Base-by-base conservation (phyloP, 2,888 invertebrate species). In the Drosophila infuscata region DNA sequence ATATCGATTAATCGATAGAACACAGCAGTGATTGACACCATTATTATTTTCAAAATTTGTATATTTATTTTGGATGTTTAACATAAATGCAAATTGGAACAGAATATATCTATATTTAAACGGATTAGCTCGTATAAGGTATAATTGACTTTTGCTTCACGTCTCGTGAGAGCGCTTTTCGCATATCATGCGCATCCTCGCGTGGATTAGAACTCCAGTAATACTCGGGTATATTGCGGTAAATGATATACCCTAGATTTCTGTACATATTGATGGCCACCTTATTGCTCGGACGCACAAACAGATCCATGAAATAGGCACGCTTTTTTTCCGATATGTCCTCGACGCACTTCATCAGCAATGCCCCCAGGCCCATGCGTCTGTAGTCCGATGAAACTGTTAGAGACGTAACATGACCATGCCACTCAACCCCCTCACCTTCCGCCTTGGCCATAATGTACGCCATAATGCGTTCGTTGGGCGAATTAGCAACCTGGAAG, bases 401-500 rank as follows among this genome's bases (percentile, higher is more conserved):
- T 41, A 99, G 94, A 3, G 99, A 99, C 51, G 99, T 99, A 11
- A 99, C 99, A 94, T 99, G 99, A 1, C 99, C 99, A 94, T 99
- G 99, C 99, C 99, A 99, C 91, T 98, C 97, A 83, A 98, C 98
- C 58, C 97, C 96, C 81, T 96, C 96, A 0, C 99, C 99, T 94
- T 99, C 99, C 0, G 99, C 97, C 94, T 99, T 99, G 48, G 99
- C 99, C 99, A 99, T 99, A 62, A 99, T 99, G 92, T 99, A 99
- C 78, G 99, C 99, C 98, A 99, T 99, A 73, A 99, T 98, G 94
- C 98, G 97, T 5, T 98, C 99, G 93, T 96, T 97, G 4, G 99
- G 98, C 25, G 99, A 97, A 94, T 99, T 99, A 4, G 98, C 98
- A 25, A 92, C 97, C 94, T 98, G 98, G 93, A 99, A 99, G 93